phyloP scores from a whole-genome alignment of 2,113 vertebrate genomes.

The Phaethornis superciliosus region DNA sequence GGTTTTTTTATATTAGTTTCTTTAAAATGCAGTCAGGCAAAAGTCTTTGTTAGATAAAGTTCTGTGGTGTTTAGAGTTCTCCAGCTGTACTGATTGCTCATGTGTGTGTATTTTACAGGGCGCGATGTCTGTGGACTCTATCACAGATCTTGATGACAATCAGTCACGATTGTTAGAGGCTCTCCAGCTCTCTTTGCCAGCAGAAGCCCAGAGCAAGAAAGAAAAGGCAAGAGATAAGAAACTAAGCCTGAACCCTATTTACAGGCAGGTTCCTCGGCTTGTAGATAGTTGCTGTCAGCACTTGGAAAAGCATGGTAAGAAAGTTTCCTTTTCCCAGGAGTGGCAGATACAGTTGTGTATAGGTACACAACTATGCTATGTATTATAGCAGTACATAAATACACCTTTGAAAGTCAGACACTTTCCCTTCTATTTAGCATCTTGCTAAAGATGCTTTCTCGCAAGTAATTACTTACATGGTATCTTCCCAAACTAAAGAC shows the following conservation, averaged over 20 bases:
- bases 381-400: background rate
- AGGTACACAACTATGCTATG: no score
- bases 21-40: background rate
- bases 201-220: constrained; percentile 87
- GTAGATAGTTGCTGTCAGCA: constrained; percentile 97
- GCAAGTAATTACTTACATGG: background rate
- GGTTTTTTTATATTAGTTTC: background rate
- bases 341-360: background rate
- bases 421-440: background rate
- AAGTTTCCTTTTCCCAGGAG: background rate
- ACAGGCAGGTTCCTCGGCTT: constrained; percentile 93
- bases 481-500: background rate
- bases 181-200: constrained; percentile 94
- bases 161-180: constrained; percentile 94
- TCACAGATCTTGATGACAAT: constrained; percentile 97
- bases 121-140: constrained; percentile 97
- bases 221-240: constrained; percentile 92
- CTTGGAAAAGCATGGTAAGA: constrained; percentile 93
- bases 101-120: constrained; percentile 80
- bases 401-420: background rate
- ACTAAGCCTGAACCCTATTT: constrained; percentile 96
- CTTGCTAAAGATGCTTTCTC: background rate
- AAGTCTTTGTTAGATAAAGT: background rate
- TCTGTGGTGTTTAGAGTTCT: background rate
- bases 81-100: background rate